Conservation (phyloP, 2,797 vertebrate genomes). For the Sorex maritimensis region DNA sequence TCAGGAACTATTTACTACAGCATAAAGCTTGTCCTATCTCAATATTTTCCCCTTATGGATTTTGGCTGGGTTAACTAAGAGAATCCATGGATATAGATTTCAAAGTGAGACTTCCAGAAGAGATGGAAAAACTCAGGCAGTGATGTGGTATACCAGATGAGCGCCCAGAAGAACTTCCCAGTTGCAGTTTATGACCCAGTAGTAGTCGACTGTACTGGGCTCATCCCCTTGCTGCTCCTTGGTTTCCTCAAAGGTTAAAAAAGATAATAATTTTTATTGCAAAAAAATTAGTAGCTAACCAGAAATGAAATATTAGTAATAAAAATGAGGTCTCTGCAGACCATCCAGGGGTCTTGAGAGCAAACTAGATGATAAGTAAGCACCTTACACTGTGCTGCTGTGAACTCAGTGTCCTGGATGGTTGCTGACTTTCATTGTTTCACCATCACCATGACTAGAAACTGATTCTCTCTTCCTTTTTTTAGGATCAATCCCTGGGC, state of each 20-base stretch:
- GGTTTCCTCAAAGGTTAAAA: background rate
- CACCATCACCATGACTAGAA: rapidly evolving
- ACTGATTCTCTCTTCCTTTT: background rate
- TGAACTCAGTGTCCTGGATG: background rate
- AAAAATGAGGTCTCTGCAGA: background rate
- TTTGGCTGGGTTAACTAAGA: background rate
- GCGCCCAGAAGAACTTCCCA: background rate
- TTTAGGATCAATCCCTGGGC: background rate
- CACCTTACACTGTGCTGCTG: background rate
- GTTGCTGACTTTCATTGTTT: no score
- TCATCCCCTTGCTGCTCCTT: background rate
- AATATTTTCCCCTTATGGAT: rapidly evolving
- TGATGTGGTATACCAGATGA: background rate
- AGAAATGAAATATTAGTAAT: background rate
- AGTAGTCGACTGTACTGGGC: background rate
- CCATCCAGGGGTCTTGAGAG: background rate
- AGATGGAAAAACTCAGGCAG: background rate
- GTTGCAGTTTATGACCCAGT: background rate
- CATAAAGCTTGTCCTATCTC: background rate
- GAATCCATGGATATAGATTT: background rate
- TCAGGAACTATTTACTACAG: background rate
- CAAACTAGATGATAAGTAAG: background rate
- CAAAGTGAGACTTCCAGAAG: background rate
- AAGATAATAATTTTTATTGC: background rate
- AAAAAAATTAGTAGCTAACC: no score